These are phyloP conservation scores for Crepidodera aurea DNA, from an alignment of 2,888 invertebrate genomes.

Conservation along the genomic window DNA sequence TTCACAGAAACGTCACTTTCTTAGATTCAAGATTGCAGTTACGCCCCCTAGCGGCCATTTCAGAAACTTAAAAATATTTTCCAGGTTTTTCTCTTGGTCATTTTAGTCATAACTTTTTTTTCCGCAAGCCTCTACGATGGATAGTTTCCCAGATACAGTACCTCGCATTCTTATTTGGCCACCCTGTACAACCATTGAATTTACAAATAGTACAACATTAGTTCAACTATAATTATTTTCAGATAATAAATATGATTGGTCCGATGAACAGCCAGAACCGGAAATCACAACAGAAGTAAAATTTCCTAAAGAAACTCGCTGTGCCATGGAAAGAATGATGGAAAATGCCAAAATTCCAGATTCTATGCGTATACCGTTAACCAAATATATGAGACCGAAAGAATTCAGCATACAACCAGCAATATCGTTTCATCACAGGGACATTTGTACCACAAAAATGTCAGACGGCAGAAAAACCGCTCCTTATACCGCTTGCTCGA, in stretches of 20 bases:
- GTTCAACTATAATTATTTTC: background rate
- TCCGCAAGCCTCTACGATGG: no score
- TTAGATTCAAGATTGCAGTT: no score
- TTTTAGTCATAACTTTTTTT: no score
- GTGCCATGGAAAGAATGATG: constrained; percentile 35
- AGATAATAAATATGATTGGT: constrained; percentile 35
- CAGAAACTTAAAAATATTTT: no score
- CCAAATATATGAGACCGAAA: constrained; percentile 30
- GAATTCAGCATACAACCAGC: constrained; percentile 30
- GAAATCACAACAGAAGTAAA: constrained; percentile 18
- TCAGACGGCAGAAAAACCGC: background rate
- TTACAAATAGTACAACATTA: no score
- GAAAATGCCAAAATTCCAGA: constrained; percentile 13
- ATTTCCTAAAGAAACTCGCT: constrained; percentile 37
- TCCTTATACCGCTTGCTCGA: background rate
- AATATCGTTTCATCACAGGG: constrained; percentile 23
- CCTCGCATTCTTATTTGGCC: no score
- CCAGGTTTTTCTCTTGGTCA: no score
- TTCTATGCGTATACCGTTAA: constrained; percentile 20
- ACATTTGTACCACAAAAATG: background rate
- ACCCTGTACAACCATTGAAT: no score
- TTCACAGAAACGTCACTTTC: no score
- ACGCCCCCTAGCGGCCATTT: no score
- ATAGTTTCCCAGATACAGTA: no score
- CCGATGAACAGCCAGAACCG: constrained; percentile 11